Percentiles rank a stretch among this genome's conserved stretches.
These are phyloP conservation scores for Cyphomyrmex costatus DNA, from an alignment of 1,140 invertebrate genomes.

Conservation along the genomic window DNA sequence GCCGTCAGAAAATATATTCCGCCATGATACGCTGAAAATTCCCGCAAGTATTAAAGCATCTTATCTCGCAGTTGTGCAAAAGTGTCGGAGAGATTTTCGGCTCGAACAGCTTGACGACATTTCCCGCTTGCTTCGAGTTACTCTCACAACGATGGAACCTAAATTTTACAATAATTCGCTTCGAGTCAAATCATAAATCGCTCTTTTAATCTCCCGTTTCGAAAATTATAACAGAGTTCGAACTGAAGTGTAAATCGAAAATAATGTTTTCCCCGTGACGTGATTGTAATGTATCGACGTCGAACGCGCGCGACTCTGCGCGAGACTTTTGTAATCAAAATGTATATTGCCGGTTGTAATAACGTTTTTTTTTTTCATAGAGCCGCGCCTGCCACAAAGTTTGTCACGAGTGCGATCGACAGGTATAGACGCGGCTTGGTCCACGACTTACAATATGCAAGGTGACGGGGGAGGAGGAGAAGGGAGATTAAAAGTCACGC, in stretches of 20 bases:
- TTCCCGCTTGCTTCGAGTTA: background rate
- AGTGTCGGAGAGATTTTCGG: slow-evolving; percentile 27
- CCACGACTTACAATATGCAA: slow-evolving; percentile 41
- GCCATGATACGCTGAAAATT: slow-evolving; percentile 60
- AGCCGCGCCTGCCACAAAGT: background rate
- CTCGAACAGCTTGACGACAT: background rate
- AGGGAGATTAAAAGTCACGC: slow-evolving; percentile 60
- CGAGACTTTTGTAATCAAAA: slow-evolving; percentile 11
- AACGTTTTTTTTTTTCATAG: background rate
- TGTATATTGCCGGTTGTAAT: slow-evolving; percentile 4
- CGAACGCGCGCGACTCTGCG: background rate
- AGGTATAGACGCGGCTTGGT: slow-evolving; percentile 29
- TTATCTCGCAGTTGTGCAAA: slow-evolving; percentile 57
- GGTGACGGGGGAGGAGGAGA: background rate
- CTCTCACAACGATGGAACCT: background rate
- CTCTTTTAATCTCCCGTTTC: background rate
- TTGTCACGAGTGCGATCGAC: slow-evolving; percentile 45
- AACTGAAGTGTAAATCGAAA: background rate
- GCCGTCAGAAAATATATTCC: slow-evolving; percentile 66
- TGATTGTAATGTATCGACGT: background rate
- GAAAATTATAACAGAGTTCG: background rate
- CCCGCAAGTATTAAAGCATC: slow-evolving; percentile 71
- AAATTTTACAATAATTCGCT: background rate
- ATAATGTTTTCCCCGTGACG: background rate
- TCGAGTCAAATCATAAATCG: background rate